These are phyloP conservation scores for Erithacus rubecula DNA, from an alignment of 2,797 vertebrate genomes.

Conservation along the genomic window DNA sequence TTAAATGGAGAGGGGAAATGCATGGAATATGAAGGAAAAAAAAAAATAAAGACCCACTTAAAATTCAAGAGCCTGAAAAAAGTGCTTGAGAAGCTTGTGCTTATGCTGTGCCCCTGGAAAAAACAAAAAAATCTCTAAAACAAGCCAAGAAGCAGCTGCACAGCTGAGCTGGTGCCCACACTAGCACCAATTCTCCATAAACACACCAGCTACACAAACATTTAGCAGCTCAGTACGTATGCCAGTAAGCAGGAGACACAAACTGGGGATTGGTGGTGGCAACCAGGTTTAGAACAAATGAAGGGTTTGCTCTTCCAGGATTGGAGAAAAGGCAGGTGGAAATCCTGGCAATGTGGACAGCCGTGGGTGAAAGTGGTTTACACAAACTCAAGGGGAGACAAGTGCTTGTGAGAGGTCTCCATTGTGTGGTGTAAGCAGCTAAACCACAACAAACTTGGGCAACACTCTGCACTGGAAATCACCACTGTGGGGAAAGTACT, in stretches of 20 bases:
- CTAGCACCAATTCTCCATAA: neutral
- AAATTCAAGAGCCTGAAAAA: neutral
- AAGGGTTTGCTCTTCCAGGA: neutral
- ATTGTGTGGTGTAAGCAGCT: neutral
- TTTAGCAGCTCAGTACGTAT: neutral
- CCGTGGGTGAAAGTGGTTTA: neutral
- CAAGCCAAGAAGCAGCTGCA: neutral
- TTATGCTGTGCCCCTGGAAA: too few relatives aligned
- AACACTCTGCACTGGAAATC: neutral
- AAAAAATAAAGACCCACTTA: neutral
- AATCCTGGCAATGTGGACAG: accelerated
- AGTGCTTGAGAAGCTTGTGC: neutral
- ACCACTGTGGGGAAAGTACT: neutral
- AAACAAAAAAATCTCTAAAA: neutral
- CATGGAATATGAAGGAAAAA: neutral
- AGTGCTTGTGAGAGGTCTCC: neutral
- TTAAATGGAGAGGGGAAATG: neutral
- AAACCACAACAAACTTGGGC: neutral
- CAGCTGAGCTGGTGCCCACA: neutral
- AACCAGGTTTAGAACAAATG: neutral
- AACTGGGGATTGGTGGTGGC: accelerated
- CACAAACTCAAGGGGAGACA: neutral
- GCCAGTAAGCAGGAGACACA: neutral
- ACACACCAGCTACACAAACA: neutral
- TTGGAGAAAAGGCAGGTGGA: neutral